Base-by-base conservation (phyloP, 2,113 vertebrate genomes). In the Craseonycteris thonglongyai region DNA sequence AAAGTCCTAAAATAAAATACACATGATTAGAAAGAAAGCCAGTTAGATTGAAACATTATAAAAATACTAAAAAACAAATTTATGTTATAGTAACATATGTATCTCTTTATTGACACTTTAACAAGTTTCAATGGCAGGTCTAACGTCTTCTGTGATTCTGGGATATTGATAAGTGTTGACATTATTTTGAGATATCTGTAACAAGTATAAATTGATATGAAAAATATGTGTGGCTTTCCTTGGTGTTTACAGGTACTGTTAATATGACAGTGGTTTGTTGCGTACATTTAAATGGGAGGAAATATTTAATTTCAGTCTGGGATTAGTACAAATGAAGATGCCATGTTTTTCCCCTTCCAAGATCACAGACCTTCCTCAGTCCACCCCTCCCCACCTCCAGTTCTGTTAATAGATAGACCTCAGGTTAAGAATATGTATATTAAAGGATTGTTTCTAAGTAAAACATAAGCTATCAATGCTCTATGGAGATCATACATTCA, bases 1-100 rank as follows among this genome's bases (percentile, higher is more conserved):
- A 96, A 83, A 74, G 82, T 82, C 38, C 13, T 80, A 56, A 94
- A 90, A 49, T 51, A 85, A 91, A 93, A 84, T 83, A 58, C 5
- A 78, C 33, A 59, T 1, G 8, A 72, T 82, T 71, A 93, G 61
- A 78, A 81, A 91, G 72, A 71, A 74, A 93, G 1, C 1, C 22
- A 85, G 82, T 69, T 85, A 66, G 7, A 78, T 47, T n/a, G 47
- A 94, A 93, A 82, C 5, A 61, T 71, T 86, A 59, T 61, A 2
- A 5, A 91, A 95, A 76, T 80, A 66, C 9, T 47, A 10, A 93
- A 80, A 91, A 94, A 40, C 7, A 61, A 76, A 68, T 42, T 65
- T 71, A 38, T 33, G 59, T 72, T 47, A 56, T 19, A 75, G 12
- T 40, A 72, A 78, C 42, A 68, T 30, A 58, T 76, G n/a, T 15